Conservation (phyloP, 2,797 vertebrate genomes). For the Myiothlypis coronata region DNA sequence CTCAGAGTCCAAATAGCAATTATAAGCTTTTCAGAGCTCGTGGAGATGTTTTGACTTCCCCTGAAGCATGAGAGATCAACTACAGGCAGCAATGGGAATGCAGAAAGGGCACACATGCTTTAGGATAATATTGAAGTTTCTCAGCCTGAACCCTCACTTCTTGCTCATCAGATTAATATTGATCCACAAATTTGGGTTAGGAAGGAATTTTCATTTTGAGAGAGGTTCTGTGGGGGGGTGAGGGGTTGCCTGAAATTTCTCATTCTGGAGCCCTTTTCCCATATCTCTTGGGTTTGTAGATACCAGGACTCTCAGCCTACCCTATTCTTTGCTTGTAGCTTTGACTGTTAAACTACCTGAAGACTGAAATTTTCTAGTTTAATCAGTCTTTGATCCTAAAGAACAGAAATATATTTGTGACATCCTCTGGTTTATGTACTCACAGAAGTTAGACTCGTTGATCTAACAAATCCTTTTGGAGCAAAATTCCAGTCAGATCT, state of each 20-base stretch:
- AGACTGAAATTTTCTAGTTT: background rate
- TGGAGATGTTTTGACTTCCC: background rate
- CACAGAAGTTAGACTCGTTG: background rate
- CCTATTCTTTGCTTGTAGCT: background rate
- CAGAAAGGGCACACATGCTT: background rate
- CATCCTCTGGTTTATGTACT: background rate
- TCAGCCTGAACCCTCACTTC: background rate
- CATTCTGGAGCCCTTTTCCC: background rate
- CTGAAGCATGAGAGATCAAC: background rate
- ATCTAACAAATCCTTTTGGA: background rate
- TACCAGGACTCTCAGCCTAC: background rate
- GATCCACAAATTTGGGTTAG: background rate
- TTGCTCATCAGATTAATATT: background rate
- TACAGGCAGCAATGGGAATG: background rate
- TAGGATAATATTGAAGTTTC: background rate
- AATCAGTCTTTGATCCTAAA: background rate
- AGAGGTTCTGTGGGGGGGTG: fast-evolving
- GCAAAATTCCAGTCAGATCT: background rate
- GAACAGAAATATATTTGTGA: background rate
- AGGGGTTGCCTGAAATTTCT: background rate
- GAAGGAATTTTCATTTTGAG: background rate
- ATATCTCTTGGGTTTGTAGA: background rate
- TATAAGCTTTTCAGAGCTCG: background rate
- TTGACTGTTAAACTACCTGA: background rate
- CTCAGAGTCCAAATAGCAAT: background rate